A percentile compares a stretch with the other conserved stretches of the same genome.
These are phyloP conservation scores for Cotesia typhae DNA, from an alignment of 1,140 invertebrate species.

Conservation along the genomic window DNA sequence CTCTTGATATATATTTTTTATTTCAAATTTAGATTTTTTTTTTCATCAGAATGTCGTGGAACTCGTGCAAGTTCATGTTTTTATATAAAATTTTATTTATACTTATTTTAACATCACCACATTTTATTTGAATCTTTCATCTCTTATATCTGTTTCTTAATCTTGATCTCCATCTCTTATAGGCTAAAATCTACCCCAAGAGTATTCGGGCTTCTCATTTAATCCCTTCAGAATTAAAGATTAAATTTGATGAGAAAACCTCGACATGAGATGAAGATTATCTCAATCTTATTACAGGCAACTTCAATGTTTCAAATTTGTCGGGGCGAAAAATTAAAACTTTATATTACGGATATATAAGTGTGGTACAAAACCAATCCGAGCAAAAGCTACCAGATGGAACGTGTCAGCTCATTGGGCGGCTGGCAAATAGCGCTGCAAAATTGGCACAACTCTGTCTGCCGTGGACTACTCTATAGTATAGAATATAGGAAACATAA, in stretches of 20 bases:
- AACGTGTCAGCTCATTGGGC: conserved; percentile 27
- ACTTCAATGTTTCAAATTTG: neutral
- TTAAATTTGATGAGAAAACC: conserved; percentile 7
- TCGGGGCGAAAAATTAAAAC: neutral
- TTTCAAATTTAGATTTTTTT: neutral
- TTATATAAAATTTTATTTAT: conserved; percentile 9
- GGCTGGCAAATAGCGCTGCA: conserved; percentile 30
- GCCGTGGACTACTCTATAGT: conserved; percentile 12
- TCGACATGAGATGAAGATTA: conserved; percentile 6
- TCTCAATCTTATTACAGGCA: neutral
- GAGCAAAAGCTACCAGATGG: neutral
- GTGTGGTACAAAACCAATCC: neutral
- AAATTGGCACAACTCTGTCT: conserved; percentile 13
- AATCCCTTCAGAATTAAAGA: conserved; percentile 6
- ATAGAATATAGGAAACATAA: neutral
- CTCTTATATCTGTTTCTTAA: too few relatives aligned
- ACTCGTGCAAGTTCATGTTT: too few relatives aligned
- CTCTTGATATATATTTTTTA: conserved; percentile 5
- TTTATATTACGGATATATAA: neutral
- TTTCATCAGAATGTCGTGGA: too few relatives aligned
- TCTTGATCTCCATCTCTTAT: too few relatives aligned
- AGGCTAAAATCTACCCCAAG: conserved; percentile 3
- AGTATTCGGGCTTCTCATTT: neutral
- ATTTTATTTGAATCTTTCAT: conserved; percentile 17
- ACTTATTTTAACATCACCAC: neutral